phyloP scores from a whole-genome alignment of 2,113 vertebrate species.

The Megaceryle maxima region DNA sequence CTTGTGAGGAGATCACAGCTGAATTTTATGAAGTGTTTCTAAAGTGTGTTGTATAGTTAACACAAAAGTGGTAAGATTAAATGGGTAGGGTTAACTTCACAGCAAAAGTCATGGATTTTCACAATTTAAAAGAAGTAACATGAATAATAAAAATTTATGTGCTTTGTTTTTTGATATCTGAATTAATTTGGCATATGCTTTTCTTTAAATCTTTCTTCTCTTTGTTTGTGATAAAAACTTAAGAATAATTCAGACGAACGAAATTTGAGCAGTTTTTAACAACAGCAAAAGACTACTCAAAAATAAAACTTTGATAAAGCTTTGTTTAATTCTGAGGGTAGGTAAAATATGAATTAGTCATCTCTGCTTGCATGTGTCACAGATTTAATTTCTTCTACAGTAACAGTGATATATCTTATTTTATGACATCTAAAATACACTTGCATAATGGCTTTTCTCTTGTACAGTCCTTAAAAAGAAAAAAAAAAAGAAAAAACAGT shows the following conservation, averaged over 20 bases:
- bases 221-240: neutral
- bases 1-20: neutral
- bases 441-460: neutral
- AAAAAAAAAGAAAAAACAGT: neutral
- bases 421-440: neutral
- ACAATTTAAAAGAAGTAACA: neutral
- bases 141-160: neutral
- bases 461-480: neutral
- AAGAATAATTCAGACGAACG: neutral
- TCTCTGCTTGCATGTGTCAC: neutral
- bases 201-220: neutral
- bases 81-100: neutral
- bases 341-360: neutral
- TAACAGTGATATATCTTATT: neutral
- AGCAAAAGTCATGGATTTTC: neutral
- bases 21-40: neutral
- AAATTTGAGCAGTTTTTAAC: neutral
- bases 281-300: neutral
- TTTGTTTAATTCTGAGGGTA: neutral
- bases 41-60: accelerated
- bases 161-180: neutral
- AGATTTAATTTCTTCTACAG: neutral
- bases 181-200: neutral
- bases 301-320: neutral
- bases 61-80: neutral